Percentiles rank a stretch among this genome's conserved stretches.
Evolutionary conservation across 2,797 vertebrate species (phyloP).

Genomic region (Molossus molossus): DNA sequence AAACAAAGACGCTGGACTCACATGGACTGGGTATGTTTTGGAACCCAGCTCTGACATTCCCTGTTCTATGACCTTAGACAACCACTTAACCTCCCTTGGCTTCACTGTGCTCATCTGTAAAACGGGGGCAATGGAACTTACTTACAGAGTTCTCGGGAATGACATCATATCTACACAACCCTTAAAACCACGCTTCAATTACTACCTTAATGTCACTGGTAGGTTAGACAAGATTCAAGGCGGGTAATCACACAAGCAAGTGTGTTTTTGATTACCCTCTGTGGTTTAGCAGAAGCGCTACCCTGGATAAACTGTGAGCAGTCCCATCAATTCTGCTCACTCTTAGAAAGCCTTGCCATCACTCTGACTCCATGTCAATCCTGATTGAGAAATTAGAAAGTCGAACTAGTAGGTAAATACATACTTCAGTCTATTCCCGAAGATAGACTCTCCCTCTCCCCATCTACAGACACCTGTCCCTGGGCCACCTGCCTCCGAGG

Average conservation of each 20-base stretch:
- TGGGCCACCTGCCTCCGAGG: neutral
- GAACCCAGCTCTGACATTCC: neutral
- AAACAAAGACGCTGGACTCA: neutral
- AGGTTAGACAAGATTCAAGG: neutral
- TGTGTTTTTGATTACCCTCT: neutral
- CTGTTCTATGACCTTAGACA: neutral
- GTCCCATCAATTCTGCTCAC: neutral
- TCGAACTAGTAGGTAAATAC: neutral
- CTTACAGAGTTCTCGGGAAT: neutral
- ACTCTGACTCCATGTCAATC: neutral
- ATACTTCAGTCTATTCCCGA: neutral
- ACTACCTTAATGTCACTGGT: neutral
- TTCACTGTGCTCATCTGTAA: conserved; percentile 9
- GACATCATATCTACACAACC: neutral
- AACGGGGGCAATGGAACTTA: neutral
- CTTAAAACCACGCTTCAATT: neutral
- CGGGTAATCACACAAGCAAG: neutral
- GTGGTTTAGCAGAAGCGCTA: neutral
- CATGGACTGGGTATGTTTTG: neutral
- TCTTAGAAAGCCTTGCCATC: conserved; percentile 15
- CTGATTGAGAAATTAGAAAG: neutral
- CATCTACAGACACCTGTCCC: neutral
- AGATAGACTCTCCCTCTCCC: neutral
- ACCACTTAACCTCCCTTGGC: neutral
- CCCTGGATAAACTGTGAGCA: neutral